Percentiles rank a stretch among this genome's conserved stretches.
These are phyloP conservation scores for Nymphalis polychloros DNA, from an alignment of 2,888 invertebrate genomes.

Conservation along the genomic window DNA sequence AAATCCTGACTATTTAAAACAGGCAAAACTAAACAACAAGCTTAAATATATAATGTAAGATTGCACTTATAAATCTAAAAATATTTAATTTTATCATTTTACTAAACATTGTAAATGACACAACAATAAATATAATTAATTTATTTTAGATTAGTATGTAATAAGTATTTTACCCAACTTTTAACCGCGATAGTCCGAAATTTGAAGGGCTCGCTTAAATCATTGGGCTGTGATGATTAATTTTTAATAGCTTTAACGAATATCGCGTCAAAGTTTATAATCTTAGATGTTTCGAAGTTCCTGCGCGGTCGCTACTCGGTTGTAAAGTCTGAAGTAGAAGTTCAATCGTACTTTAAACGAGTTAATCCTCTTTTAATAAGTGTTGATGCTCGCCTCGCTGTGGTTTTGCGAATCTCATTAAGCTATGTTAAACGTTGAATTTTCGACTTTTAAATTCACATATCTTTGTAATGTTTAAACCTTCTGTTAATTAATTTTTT, in stretches of 20 bases:
- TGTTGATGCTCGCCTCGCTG: slow-evolving; percentile 64
- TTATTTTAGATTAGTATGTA: neutral
- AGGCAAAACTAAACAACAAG: slow-evolving; percentile 5
- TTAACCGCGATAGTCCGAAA: neutral
- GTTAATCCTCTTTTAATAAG: slow-evolving; percentile 78
- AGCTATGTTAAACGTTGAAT: slow-evolving; percentile 53
- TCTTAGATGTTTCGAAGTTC: slow-evolving; percentile 47
- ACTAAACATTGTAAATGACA: no score
- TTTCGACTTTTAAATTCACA: slow-evolving; percentile 46
- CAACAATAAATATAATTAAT: no score
- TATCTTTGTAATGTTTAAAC: slow-evolving; percentile 26
- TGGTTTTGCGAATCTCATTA: slow-evolving; percentile 57
- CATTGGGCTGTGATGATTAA: slow-evolving; percentile 27
- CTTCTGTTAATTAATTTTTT: slow-evolving; percentile 10
- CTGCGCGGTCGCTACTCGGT: slow-evolving; percentile 49
- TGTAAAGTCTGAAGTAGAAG: slow-evolving; percentile 49
- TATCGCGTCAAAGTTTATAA: slow-evolving; percentile 32
- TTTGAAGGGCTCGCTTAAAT: slow-evolving; percentile 13
- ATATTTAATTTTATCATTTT: neutral
- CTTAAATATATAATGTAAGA: neutral
- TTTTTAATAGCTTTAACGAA: slow-evolving; percentile 35
- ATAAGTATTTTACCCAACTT: neutral
- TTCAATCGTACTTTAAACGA: slow-evolving; percentile 77
- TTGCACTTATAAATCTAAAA: neutral
- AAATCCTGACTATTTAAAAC: slow-evolving; percentile 29